Percentiles rank a stretch among this genome's conserved stretches.
Evolutionary conservation across 2,113 vertebrate genomes (phyloP).

Genomic region (Pseudopodoces humilis): DNA sequence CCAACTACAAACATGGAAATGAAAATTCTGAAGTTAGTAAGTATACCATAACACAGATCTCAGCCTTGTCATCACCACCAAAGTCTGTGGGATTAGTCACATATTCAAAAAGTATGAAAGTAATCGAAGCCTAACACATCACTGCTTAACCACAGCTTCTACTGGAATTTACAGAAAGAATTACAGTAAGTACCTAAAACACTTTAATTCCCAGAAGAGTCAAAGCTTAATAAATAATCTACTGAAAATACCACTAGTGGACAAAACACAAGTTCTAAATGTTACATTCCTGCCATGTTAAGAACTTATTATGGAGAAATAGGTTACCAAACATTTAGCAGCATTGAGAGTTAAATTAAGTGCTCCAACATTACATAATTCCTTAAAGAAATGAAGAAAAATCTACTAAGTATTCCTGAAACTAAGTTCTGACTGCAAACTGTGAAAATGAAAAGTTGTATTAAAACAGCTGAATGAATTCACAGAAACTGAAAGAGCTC

Average conservation of each 20-base stretch:
- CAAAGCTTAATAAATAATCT: not conserved
- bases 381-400: not conserved
- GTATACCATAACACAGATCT: not conserved
- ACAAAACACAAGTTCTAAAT: not conserved
- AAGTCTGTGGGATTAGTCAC: not conserved
- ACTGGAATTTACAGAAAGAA: not conserved
- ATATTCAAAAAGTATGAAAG: not conserved
- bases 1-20: slow-evolving; percentile 80
- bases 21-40: not conserved
- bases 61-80: not conserved
- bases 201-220: not conserved
- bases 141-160: not conserved
- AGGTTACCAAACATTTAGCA: not conserved
- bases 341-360: not conserved
- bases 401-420: not conserved
- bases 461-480: not conserved
- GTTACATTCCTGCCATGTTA: not conserved
- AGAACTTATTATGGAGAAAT: not conserved
- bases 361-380: not conserved
- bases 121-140: not conserved
- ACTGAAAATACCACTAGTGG: not conserved
- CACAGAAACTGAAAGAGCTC: not conserved
- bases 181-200: not conserved
- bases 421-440: not conserved
- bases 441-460: not conserved